Conservation (phyloP, 2,888 invertebrate species). For the Sepioteuthis lessoniana region DNA sequence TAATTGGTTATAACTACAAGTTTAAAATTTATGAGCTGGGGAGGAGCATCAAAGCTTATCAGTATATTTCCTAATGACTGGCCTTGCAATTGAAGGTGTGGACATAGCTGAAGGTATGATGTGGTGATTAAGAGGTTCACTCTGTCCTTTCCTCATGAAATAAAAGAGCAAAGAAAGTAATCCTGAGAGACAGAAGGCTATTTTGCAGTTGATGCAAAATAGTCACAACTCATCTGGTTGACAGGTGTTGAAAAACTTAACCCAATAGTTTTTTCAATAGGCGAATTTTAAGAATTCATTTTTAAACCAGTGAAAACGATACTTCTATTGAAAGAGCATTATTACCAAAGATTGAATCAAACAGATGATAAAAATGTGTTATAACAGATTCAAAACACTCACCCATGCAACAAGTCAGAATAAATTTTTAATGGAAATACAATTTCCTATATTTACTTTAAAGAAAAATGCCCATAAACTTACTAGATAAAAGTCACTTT, state of each 20-base stretch:
- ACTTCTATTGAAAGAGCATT: not conserved
- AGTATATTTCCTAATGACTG: not conserved
- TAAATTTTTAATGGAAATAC: not conserved
- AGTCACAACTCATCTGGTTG: not conserved
- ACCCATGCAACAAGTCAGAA: not conserved
- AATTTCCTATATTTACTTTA: not conserved
- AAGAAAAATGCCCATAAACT: not conserved
- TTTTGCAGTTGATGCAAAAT: not conserved
- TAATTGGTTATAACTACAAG: conserved; percentile 15
- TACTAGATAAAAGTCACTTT: not conserved
- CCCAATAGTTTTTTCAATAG: conserved; percentile 6
- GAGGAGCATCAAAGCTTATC: not conserved
- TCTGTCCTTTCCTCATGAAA: not conserved
- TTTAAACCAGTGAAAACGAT: not conserved
- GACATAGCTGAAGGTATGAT: not conserved
- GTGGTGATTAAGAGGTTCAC: not conserved
- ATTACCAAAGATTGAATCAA: not conserved
- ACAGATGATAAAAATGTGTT: not conserved
- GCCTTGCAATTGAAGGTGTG: not conserved
- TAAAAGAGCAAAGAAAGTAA: not conserved
- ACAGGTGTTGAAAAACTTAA: not conserved
- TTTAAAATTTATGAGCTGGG: not conserved
- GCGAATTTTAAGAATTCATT: not conserved
- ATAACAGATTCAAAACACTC: not conserved
- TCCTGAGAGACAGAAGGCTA: not conserved